phyloP scores from a whole-genome alignment of 2,888 invertebrate genomes.

The Pammene aurita region DNA sequence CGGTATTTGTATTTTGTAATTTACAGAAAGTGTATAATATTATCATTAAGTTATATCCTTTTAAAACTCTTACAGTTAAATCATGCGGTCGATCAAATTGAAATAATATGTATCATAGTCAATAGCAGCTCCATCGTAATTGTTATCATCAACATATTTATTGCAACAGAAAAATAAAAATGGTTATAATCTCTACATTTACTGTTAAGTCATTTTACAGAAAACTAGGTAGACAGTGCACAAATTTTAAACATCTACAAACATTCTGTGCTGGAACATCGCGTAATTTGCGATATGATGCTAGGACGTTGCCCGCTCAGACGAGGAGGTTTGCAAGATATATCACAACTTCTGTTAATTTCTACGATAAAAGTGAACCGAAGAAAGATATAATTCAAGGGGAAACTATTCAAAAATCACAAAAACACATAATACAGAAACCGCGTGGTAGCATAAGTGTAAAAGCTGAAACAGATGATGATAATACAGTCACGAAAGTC shows the following conservation, averaged over 20 bases:
- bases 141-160: slow-evolving; percentile 24
- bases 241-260: slow-evolving; percentile 64
- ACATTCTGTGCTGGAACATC: slow-evolving; percentile 56
- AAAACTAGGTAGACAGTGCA: slow-evolving; percentile 63
- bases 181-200: slow-evolving; percentile 68
- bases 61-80: not conserved
- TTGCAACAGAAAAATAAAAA: slow-evolving; percentile 43
- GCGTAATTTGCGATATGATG: slow-evolving; percentile 52
- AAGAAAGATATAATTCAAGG: slow-evolving; percentile 49
- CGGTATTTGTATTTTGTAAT: slow-evolving; percentile 19
- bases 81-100: slow-evolving; percentile 3
- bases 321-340: slow-evolving; percentile 54
- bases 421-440: slow-evolving; percentile 58
- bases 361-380: slow-evolving; percentile 58
- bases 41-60: not conserved
- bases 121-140: slow-evolving; percentile 14
- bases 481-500: slow-evolving; percentile 74
- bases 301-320: slow-evolving; percentile 44
- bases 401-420: slow-evolving; percentile 45
- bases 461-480: slow-evolving; percentile 70
- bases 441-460: slow-evolving; percentile 68
- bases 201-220: slow-evolving; percentile 67
- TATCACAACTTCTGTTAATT: slow-evolving; percentile 59
- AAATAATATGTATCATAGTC: slow-evolving; percentile 21
- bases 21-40: slow-evolving; percentile 4